These are phyloP conservation scores for Malacoraja senta DNA, from an alignment of 2,797 vertebrate genomes.

Conservation along the genomic window DNA sequence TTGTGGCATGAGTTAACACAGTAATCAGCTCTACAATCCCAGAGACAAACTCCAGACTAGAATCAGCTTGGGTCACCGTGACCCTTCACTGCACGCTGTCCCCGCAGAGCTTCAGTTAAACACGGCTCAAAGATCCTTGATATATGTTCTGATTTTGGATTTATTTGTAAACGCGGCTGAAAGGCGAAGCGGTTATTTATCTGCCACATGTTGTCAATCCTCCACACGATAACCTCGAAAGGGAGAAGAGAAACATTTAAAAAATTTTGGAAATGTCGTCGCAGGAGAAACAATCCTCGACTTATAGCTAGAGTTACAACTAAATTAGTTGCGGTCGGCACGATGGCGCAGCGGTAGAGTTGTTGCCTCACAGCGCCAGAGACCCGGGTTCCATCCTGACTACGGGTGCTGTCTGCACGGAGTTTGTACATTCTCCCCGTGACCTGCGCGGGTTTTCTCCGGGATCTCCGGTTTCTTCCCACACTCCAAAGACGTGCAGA, in stretches of 20 bases:
- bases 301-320: background rate
- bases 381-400: too few species aligned
- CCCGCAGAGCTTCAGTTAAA: background rate
- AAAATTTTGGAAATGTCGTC: background rate
- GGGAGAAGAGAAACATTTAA: background rate
- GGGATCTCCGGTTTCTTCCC: too few species aligned
- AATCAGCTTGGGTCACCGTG: conserved; percentile 13
- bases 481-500: too few species aligned
- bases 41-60: too few species aligned
- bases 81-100: background rate
- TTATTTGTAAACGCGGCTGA: background rate
- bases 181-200: background rate
- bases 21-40: background rate
- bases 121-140: background rate
- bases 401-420: too few species aligned
- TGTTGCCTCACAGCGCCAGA: too few species aligned
- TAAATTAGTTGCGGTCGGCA: too few species aligned
- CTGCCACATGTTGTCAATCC: background rate
- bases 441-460: too few species aligned
- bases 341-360: too few species aligned
- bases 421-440: too few species aligned
- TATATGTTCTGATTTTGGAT: conserved; percentile 4
- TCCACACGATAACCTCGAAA: background rate
- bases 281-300: too few species aligned
- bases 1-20: background rate